A percentile compares a stretch with the other conserved stretches of the same genome.
These are phyloP conservation scores for Drosophila kuntzei DNA, from an alignment of 2,888 invertebrate genomes.

Conservation along the genomic window DNA sequence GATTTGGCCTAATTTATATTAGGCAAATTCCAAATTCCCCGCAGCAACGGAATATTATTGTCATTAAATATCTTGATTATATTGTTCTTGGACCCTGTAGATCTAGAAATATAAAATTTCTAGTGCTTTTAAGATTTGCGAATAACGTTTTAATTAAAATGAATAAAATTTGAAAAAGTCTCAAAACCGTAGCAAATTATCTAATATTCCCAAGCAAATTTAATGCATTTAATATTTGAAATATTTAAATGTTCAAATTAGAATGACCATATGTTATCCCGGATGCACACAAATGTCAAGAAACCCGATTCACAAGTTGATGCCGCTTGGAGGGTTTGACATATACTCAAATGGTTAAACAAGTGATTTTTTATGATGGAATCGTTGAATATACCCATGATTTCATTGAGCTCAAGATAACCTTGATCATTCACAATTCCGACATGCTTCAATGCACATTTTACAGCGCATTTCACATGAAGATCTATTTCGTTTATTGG, in stretches of 20 bases:
- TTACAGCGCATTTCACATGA: not conserved
- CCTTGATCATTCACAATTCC: not conserved
- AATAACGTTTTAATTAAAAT: no score
- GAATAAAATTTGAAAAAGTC: no score
- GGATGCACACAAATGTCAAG: constrained; percentile 14
- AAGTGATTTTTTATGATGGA: not conserved
- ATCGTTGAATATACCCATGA: not conserved
- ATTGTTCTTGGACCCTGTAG: no score
- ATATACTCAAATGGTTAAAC: not conserved
- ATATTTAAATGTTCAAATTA: not conserved
- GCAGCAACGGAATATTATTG: no score
- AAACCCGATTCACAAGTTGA: constrained; percentile 8
- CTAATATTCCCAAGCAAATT: no score
- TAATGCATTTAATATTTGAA: not conserved
- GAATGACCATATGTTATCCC: not conserved
- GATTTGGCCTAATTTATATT: no score
- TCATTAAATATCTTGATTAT: no score
- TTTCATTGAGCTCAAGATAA: not conserved
- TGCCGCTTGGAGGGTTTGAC: not conserved
- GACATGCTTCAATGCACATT: not conserved
- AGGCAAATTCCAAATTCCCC: no score
- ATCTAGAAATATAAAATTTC: no score
- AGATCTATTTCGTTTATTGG: not conserved
- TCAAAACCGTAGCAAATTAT: no score
- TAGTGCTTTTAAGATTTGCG: no score